Percentiles rank a stretch among this genome's conserved stretches.
These are phyloP conservation scores for Melanotaenia trifasciata DNA, from an alignment of 2,797 vertebrate species.

Conservation along the genomic window DNA sequence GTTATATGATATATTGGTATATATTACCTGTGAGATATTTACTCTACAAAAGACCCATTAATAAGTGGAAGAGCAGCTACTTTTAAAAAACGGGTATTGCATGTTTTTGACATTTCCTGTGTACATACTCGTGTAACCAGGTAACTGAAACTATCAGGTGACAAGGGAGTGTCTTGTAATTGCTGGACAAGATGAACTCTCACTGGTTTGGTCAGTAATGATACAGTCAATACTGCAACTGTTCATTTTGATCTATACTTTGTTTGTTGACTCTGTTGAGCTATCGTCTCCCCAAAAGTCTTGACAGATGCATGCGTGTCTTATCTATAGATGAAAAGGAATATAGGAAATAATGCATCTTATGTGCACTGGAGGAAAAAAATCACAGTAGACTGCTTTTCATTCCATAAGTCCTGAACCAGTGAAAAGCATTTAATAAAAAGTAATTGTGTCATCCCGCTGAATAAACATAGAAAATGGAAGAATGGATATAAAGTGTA, in stretches of 20 bases:
- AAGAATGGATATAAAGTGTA: too few species aligned
- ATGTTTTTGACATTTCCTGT: constrained; percentile 50
- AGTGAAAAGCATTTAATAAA: background rate
- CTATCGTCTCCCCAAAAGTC: constrained; percentile 17
- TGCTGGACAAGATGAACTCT: constrained; percentile 40
- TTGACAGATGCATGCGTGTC: background rate
- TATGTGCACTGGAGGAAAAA: background rate
- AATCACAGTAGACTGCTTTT: background rate
- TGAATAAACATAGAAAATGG: too few species aligned
- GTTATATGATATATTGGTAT: constrained; percentile 45
- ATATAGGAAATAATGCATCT: background rate
- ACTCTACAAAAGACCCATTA: constrained; percentile 63
- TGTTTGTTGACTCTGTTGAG: background rate
- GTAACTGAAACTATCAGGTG: constrained; percentile 48
- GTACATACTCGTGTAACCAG: constrained; percentile 27
- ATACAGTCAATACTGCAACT: constrained; percentile 7
- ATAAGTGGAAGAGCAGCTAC: constrained; percentile 49
- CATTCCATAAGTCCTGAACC: constrained; percentile 19
- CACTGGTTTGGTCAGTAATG: constrained; percentile 17
- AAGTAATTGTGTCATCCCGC: too few species aligned
- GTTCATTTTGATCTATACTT: background rate
- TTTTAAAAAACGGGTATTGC: constrained; percentile 47
- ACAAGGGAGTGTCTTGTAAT: constrained; percentile 55
- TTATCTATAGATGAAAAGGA: background rate
- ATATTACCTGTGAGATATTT: constrained; percentile 56